These are phyloP conservation scores for Melipona quadrifasciata DNA, from an alignment of 1,140 invertebrate genomes.

Conservation along the genomic window DNA sequence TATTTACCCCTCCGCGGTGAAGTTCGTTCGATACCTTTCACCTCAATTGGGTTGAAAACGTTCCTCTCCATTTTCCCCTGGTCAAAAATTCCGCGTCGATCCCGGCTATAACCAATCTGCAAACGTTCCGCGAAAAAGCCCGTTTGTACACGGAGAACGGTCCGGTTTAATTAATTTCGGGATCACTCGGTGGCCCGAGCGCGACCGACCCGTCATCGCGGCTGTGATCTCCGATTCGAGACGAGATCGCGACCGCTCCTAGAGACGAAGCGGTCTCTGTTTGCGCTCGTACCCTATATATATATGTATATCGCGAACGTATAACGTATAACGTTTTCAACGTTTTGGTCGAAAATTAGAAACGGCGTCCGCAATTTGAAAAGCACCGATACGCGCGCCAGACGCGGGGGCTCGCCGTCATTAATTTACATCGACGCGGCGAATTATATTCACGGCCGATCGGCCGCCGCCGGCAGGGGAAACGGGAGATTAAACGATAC, in stretches of 20 bases:
- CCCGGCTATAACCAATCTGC: constrained; percentile 9
- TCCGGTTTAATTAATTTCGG: constrained; percentile 44
- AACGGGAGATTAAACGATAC: constrained; percentile 37
- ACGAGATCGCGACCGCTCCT: not conserved
- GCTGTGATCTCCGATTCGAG: not conserved
- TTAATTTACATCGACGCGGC: constrained; percentile 56
- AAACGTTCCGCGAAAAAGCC: constrained; percentile 28
- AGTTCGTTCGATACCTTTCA: not conserved
- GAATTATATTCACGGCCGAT: constrained; percentile 50
- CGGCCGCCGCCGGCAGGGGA: not conserved
- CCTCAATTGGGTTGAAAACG: not conserved
- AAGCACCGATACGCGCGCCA: constrained; percentile 11
- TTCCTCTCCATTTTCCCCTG: not conserved
- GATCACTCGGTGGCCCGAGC: constrained; percentile 15
- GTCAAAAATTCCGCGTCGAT: constrained; percentile 13
- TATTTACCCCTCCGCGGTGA: not conserved
- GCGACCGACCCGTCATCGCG: not conserved
- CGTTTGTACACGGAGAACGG: constrained; percentile 7
- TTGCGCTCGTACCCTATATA: not conserved
- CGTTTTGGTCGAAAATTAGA: constrained; percentile 14
- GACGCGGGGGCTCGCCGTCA: not conserved
- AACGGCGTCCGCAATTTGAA: constrained; percentile 11
- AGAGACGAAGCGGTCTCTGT: not conserved
- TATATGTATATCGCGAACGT: not conserved
- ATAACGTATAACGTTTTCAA: not conserved